Evolutionary conservation across 2,888 invertebrate genomes (phyloP), one percentile per base, ranked within the genome.

Genomic region (Caradrina kadenii): DNA sequence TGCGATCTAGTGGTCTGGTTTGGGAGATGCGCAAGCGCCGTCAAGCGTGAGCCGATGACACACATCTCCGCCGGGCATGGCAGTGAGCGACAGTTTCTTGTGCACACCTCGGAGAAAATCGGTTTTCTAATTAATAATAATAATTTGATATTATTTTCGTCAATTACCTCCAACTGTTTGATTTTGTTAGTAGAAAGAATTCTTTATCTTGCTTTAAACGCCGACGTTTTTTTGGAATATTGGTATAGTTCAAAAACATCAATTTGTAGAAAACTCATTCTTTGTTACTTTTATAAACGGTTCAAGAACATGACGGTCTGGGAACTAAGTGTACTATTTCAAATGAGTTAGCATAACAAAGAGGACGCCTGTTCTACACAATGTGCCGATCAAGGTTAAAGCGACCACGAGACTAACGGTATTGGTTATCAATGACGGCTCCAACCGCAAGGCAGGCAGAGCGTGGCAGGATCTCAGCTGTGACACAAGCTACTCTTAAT

Each of bases 391-490:
- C 13, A 42, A 67, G 39, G 67, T 62, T 42, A 19, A 35, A 53
- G 35, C 35, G 45, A 54, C 42, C 49, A 21, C 62, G 42, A 22
- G 19, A 42, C 11, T 72, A 81, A 79, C 82, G 79, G 77, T 19
- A 56, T n/a, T 17, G 58, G 60, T 48, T 17, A 62, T 63, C 60
- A 53, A n/a, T 68, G 78, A 21, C 45, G 8, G 45, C 21, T 45
- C 56, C 61, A 48, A 45, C 66, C 65, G 63, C 72, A 31, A 26
- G 59, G 39, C 60, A 76, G 77, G 21, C 77, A 69, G 85, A 86
- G 78, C 84, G 82, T 77, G 82, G 73, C 73, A 66, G 61, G 52
- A 61, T 42, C 74, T 70, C 71, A 61, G 63, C 83, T 83, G 79
- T 77, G 85, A 77, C 78, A 73, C 50, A 13, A 39, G 31, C 13